Evolutionary conservation across 2,113 vertebrate species (phyloP).

Genomic region (Athene cunicularia): DNA sequence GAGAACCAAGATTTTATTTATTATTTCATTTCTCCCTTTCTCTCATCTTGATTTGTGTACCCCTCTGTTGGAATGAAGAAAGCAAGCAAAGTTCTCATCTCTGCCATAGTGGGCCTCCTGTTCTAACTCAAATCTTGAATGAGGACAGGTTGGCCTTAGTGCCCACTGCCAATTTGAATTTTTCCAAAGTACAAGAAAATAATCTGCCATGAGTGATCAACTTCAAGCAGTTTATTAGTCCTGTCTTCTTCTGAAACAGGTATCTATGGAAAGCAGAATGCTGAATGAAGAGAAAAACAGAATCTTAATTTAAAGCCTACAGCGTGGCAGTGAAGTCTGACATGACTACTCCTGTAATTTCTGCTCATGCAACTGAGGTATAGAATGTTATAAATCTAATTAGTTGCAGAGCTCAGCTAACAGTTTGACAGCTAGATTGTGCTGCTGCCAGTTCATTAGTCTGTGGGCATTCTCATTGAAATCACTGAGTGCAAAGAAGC

Average conservation of each 20-base stretch:
- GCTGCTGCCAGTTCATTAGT: neutral
- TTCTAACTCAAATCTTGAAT: neutral
- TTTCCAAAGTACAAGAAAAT: neutral
- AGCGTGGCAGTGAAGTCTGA: neutral
- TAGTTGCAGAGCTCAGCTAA: neutral
- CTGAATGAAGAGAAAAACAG: neutral
- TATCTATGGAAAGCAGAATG: neutral
- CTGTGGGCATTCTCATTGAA: neutral
- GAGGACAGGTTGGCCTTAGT: neutral
- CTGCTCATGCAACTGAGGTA: neutral
- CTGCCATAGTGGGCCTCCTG: neutral
- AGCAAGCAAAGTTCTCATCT: neutral
- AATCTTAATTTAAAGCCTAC: neutral
- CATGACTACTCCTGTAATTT: neutral
- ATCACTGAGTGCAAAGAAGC: neutral
- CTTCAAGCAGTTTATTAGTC: neutral
- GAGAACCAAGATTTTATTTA: neutral
- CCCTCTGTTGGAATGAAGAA: neutral
- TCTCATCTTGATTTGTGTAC: neutral
- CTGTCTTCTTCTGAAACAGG: neutral
- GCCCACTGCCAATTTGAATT: neutral
- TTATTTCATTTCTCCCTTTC: neutral
- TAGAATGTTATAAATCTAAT: neutral
- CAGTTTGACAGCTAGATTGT: neutral
- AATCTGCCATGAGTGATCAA: neutral